Evolutionary conservation across 2,888 invertebrate species (phyloP).

Genomic region (Sphaeridia pumilis): DNA sequence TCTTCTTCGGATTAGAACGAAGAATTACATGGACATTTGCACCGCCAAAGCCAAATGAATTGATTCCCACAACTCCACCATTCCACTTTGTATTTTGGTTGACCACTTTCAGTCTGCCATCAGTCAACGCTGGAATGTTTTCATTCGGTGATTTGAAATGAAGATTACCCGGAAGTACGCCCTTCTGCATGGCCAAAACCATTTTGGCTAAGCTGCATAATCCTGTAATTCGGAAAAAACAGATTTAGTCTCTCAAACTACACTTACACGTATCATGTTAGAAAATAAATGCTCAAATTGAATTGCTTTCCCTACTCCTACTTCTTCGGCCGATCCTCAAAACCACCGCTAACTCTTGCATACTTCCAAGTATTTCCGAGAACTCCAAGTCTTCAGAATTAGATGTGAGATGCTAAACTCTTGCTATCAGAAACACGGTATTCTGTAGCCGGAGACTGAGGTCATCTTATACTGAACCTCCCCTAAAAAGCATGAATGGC

Average conservation of each 20-base stretch:
- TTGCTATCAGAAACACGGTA: too few relatives aligned
- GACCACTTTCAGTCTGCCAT: conserved; percentile 85
- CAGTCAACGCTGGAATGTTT: conserved; percentile 78
- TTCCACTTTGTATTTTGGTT: conserved; percentile 68
- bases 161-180: conserved; percentile 78
- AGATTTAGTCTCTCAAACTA: too few relatives aligned
- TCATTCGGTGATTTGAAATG: conserved; percentile 78
- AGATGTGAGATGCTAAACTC: too few relatives aligned
- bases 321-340: too few relatives aligned
- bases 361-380: too few relatives aligned
- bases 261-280: too few relatives aligned
- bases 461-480: too few relatives aligned
- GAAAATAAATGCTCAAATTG: too few relatives aligned
- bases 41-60: conserved; percentile 98
- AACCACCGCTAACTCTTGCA: not conserved
- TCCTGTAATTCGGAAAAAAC: conserved; percentile 43
- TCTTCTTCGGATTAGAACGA: conserved; percentile 61
- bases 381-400: too few relatives aligned
- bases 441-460: too few relatives aligned
- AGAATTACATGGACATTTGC: conserved; percentile 87
- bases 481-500: too few relatives aligned
- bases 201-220: conserved; percentile 83
- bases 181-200: conserved; percentile 82
- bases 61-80: conserved; percentile 83
- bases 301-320: too few relatives aligned